Conservation (phyloP, 2,888 invertebrate species). For the Odontothrips loti region DNA sequence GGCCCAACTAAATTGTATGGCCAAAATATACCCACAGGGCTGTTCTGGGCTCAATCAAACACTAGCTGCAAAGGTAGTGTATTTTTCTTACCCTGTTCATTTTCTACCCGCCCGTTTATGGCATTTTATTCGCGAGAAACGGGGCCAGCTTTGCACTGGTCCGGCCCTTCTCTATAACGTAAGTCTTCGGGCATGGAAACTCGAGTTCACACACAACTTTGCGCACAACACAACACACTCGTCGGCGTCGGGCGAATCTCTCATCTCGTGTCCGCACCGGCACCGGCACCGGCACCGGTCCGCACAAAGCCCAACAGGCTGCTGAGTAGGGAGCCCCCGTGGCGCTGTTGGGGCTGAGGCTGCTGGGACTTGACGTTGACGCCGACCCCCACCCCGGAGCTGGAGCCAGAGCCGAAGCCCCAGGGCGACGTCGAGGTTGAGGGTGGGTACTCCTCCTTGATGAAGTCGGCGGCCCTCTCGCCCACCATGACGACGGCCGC, state of each 20-base stretch:
- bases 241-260: neutral
- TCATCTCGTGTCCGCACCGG: neutral
- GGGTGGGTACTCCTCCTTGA: neutral
- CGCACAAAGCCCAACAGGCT: neutral
- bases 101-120: too few species aligned
- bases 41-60: too few species aligned
- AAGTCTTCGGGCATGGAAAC: too few species aligned
- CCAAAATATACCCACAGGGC: too few species aligned
- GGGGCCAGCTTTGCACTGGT: too few species aligned
- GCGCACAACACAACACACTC: too few species aligned
- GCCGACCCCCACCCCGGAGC: neutral
- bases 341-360: neutral
- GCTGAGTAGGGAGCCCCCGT: neutral
- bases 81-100: too few species aligned
- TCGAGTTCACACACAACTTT: too few species aligned
- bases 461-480: constrained; percentile 1
- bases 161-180: too few species aligned
- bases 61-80: too few species aligned
- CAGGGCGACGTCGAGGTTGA: neutral
- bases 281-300: neutral
- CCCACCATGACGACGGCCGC: constrained; percentile 9
- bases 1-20: too few species aligned
- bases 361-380: neutral
- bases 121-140: too few species aligned
- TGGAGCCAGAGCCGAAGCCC: neutral